Percentiles rank a stretch among this genome's conserved stretches.
These are phyloP conservation scores for Cricetomys ansorgei DNA, from an alignment of 2,113 vertebrate species.

Conservation along the genomic window DNA sequence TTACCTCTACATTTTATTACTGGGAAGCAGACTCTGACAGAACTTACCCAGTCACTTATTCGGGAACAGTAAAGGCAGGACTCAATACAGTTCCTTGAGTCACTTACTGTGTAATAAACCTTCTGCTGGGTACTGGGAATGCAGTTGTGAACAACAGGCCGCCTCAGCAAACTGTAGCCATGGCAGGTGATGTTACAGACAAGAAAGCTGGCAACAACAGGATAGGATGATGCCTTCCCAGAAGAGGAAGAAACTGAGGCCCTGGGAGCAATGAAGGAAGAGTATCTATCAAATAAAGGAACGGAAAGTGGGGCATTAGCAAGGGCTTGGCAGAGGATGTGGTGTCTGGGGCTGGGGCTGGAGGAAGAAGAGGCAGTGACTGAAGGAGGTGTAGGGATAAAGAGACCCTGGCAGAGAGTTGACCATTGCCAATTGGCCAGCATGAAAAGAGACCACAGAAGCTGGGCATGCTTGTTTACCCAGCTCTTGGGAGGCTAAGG, in stretches of 20 bases:
- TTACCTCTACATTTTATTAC: neutral
- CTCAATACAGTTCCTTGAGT: neutral
- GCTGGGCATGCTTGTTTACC: neutral
- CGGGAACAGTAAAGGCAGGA: neutral
- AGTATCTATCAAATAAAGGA: neutral
- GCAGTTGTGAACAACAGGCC: neutral
- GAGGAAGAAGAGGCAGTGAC: neutral
- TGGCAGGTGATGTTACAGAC: neutral
- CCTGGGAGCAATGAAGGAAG: neutral
- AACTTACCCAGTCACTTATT: neutral
- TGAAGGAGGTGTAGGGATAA: neutral
- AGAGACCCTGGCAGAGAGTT: neutral
- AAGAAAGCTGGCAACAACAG: neutral
- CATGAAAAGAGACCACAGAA: neutral
- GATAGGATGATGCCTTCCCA: neutral
- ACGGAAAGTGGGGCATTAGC: neutral
- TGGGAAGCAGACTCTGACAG: neutral
- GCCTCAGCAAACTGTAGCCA: neutral
- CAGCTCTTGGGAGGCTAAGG: neutral
- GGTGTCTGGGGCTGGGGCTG: neutral
- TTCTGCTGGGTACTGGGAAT: neutral
- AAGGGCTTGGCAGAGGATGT: constrained; percentile 36
- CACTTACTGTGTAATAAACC: neutral
- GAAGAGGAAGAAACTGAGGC: neutral
- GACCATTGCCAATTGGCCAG: neutral